A percentile compares a stretch with the other conserved stretches of the same genome.
phyloP scores from a whole-genome alignment of 2,888 invertebrate genomes.

The Eristalis intricaria region DNA sequence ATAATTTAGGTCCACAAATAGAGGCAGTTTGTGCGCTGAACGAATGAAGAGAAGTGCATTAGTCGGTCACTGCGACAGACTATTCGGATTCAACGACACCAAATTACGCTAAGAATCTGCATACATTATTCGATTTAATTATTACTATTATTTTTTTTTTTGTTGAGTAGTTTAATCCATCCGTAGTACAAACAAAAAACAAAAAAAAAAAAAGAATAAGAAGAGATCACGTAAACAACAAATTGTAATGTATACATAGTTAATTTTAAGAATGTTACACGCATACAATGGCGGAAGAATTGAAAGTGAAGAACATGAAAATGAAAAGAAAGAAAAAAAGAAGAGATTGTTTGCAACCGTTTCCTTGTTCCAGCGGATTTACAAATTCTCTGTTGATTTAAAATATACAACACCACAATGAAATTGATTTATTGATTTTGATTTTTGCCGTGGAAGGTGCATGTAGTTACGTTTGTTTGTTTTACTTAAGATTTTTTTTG shows the following conservation, averaged over 20 bases:
- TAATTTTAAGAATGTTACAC: constrained; percentile 40
- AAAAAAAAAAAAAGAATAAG: neutral
- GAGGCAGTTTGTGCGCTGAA: neutral
- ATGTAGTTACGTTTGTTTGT: neutral
- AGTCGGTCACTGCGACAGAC: neutral
- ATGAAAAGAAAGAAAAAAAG: neutral
- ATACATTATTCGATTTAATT: neutral
- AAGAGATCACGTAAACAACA: neutral
- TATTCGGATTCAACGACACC: neutral
- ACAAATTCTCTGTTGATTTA: neutral
- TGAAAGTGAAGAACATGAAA: neutral
- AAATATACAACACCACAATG: constrained; percentile 2
- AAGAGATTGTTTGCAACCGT: constrained; percentile 1
- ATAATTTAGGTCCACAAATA: constrained; percentile 4
- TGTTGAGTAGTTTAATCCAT: constrained; percentile 33
- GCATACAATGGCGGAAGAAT: neutral
- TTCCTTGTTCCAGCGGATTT: constrained; percentile 2
- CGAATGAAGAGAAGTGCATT: neutral
- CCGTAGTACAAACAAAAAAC: constrained; percentile 31
- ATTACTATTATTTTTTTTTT: neutral
- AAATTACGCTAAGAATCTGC: neutral
- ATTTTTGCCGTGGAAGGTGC: neutral
- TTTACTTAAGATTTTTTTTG: neutral
- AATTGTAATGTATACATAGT: constrained; percentile 37
- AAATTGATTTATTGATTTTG: constrained; percentile 2